A percentile compares a stretch with the other conserved stretches of the same genome.
phyloP scores from a whole-genome alignment of 2,113 vertebrate genomes.

The Mohoua ochrocephala region DNA sequence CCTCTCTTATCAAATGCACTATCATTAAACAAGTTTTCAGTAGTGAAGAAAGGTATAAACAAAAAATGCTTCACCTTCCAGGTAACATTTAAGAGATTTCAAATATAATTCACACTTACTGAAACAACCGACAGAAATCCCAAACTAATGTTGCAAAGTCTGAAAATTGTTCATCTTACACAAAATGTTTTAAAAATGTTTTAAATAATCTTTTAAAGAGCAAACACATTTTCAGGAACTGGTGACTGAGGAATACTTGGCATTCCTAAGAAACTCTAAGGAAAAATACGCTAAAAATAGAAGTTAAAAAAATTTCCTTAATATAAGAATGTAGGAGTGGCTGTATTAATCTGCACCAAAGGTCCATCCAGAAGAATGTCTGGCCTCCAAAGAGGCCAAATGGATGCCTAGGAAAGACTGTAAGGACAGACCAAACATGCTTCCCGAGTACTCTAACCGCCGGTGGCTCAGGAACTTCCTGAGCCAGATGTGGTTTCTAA shows the following conservation, averaged over 20 bases:
- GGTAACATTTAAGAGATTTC: neutral
- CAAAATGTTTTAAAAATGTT: neutral
- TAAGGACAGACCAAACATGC: neutral
- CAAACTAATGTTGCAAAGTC: neutral
- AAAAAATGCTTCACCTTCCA: neutral
- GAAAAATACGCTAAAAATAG: neutral
- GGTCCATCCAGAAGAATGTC: neutral
- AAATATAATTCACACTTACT: neutral
- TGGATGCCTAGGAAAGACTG: neutral
- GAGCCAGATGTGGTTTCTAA: neutral
- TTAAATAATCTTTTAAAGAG: neutral
- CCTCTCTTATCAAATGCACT: neutral
- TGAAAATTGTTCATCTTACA: neutral
- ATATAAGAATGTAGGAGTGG: neutral
- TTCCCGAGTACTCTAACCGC: neutral
- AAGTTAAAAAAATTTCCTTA: neutral
- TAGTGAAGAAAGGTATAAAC: neutral
- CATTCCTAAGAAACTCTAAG: neutral
- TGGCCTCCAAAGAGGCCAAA: neutral
- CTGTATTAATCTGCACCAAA: neutral
- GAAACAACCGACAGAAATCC: neutral
- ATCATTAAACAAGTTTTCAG: neutral
- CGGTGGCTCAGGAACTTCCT: neutral
- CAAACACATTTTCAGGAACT: neutral
- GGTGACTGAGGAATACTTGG: neutral